These are phyloP conservation scores for Lepilemur ruficaudatus DNA, from an alignment of 2,797 vertebrate species.

Conservation along the genomic window DNA sequence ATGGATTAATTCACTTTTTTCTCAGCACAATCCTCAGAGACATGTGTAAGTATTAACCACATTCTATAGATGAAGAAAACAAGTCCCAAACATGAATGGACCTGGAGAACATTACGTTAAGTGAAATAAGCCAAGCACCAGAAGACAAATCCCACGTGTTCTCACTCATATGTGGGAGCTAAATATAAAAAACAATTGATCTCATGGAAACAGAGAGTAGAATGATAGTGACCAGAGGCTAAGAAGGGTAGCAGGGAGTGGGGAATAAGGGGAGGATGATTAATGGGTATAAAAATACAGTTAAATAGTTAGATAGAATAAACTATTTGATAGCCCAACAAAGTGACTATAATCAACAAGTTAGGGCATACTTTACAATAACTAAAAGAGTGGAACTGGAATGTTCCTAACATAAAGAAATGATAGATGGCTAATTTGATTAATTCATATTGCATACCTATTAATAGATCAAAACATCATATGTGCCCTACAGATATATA, in stretches of 20 bases:
- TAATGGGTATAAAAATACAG: neutral
- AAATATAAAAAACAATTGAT: neutral
- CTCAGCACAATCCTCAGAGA: neutral
- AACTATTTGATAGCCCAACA: neutral
- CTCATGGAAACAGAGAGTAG: neutral
- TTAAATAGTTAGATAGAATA: neutral
- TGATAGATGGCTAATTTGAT: too few relatives aligned
- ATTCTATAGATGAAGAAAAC: constrained; percentile 33
- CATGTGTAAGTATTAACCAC: neutral
- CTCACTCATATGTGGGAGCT: neutral
- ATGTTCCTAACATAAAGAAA: too few relatives aligned
- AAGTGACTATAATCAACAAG: neutral
- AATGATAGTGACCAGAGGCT: too few relatives aligned
- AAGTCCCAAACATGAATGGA: neutral
- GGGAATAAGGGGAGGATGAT: neutral
- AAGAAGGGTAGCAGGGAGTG: neutral
- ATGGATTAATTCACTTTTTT: neutral
- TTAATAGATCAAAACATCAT: too few relatives aligned
- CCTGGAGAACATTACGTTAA: neutral
- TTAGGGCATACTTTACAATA: neutral
- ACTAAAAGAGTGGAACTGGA: neutral
- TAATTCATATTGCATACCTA: too few relatives aligned
- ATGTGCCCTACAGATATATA: too few relatives aligned
- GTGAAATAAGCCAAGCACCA: neutral
- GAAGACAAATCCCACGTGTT: neutral